These are phyloP conservation scores for Chaetura pelagica DNA, from an alignment of 2,113 vertebrate species.

Conservation along the genomic window DNA sequence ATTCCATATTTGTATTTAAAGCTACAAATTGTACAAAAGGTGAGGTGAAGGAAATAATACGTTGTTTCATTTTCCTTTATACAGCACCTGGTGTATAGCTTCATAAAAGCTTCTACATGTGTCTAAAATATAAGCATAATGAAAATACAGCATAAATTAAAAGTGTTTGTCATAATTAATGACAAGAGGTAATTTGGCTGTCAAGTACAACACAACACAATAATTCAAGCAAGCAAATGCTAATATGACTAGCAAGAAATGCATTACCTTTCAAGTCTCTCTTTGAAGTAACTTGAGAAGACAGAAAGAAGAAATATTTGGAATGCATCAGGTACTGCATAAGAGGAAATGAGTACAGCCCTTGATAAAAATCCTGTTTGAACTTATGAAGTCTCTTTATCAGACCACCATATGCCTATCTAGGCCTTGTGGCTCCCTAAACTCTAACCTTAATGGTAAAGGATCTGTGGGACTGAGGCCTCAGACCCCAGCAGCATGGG, in stretches of 20 bases:
- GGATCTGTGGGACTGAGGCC: no score
- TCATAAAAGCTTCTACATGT: background rate
- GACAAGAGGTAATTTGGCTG: background rate
- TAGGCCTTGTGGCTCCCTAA: no score
- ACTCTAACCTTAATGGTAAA: no score
- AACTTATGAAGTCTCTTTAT: background rate
- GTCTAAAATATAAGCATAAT: conserved; percentile 2
- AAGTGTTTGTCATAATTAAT: conserved; percentile 5
- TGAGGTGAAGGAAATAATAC: background rate
- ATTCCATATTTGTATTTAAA: background rate
- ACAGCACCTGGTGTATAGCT: background rate
- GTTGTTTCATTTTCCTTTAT: background rate
- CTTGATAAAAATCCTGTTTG: background rate
- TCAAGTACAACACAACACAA: background rate
- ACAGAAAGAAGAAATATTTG: background rate
- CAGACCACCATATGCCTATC: background rate
- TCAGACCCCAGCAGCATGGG: no score
- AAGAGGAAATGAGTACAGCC: background rate
- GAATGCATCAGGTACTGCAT: fast-evolving
- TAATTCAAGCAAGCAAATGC: background rate
- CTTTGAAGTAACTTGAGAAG: background rate
- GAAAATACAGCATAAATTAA: conserved; percentile 8
- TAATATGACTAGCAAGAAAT: background rate
- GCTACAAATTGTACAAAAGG: background rate
- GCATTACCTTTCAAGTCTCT: background rate